Evolutionary conservation across 1,140 invertebrate species (phyloP).

Genomic region (Brachionus calyciflorus): DNA sequence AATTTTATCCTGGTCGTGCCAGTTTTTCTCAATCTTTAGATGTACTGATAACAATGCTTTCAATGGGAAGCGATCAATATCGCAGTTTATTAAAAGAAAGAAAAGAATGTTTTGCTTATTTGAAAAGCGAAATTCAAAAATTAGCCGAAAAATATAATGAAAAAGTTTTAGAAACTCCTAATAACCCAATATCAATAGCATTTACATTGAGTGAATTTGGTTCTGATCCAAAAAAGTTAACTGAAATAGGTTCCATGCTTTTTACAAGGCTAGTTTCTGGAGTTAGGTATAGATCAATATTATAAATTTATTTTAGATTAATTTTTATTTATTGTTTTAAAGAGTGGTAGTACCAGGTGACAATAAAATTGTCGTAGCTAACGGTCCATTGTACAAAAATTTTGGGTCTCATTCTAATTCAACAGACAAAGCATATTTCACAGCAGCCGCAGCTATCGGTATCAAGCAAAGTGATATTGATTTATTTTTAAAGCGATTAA

Average conservation of each 20-base stretch:
- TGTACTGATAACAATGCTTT: constrained; percentile 76
- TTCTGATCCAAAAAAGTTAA: constrained; percentile 49
- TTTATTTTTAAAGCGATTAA: constrained; percentile 67
- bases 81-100: constrained; percentile 20
- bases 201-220: constrained; percentile 40
- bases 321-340: not conserved
- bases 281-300: constrained; percentile 60
- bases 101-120: constrained; percentile 59
- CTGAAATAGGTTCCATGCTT: constrained; percentile 71
- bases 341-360: constrained; percentile 55
- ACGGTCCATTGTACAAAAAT: constrained; percentile 60
- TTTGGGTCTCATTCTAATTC: constrained; percentile 70
- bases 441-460: constrained; percentile 71
- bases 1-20: constrained; percentile 65
- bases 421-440: constrained; percentile 69
- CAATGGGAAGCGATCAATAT: constrained; percentile 64
- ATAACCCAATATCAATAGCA: constrained; percentile 74
- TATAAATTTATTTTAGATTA: not conserved
- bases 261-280: constrained; percentile 72
- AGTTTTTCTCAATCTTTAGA: constrained; percentile 73
- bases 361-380: constrained; percentile 48
- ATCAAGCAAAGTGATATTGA: constrained; percentile 69
- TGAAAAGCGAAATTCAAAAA: constrained; percentile 65
- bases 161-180: constrained; percentile 67
- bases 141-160: constrained; percentile 67